Evolutionary conservation across 2,888 invertebrate genomes (phyloP), one percentile per base, ranked within the genome.

Genomic region (Seladonia tumulorum): DNA sequence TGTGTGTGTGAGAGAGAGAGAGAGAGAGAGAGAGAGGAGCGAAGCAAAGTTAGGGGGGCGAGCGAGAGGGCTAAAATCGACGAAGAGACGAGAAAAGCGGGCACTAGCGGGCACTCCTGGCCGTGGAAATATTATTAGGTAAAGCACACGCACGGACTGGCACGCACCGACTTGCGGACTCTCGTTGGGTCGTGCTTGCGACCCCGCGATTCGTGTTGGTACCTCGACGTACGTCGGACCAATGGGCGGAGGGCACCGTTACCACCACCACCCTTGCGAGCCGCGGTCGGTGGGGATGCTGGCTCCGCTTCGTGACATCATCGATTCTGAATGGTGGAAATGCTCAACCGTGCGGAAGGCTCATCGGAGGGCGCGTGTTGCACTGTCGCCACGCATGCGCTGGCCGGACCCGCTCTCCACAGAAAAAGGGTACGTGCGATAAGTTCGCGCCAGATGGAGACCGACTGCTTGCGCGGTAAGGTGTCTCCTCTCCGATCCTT

Each of bases 301-400:
- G 88, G 89, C 93, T 91, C 92, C 92, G 91, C 91, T 87, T 90
- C 91, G 93, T 94, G 93, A 93, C 93, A 93, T 94, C 95, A 95
- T 95, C 94, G 95, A 95, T 95, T 95, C 94, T 94, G 95, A 95
- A 94, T 95, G 95, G 94, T 94, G 94, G 92, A 93, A 92, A 93
- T 95, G 95, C 93, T 94, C 94, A 94, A 91, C 94, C 93, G 94
- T 91, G 94, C 95, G 94, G 94, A 94, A 95, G 93, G 91, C 93
- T 93, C 94, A 93, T 93, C 94, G 93, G 95, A 94, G 95, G 94
- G 95, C 94, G 94, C 92, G 91, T 89, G 89, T 87, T 89, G 81
- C 87, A 71, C 72, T 53, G 66, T 80, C 82, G 82, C n/a, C 25
- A 88, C 93, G 93, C 93, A 90, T 79, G 91, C 91, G 92, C 88